phyloP scores from a whole-genome alignment of 2,888 invertebrate species.

The Mylabris sibirica region DNA sequence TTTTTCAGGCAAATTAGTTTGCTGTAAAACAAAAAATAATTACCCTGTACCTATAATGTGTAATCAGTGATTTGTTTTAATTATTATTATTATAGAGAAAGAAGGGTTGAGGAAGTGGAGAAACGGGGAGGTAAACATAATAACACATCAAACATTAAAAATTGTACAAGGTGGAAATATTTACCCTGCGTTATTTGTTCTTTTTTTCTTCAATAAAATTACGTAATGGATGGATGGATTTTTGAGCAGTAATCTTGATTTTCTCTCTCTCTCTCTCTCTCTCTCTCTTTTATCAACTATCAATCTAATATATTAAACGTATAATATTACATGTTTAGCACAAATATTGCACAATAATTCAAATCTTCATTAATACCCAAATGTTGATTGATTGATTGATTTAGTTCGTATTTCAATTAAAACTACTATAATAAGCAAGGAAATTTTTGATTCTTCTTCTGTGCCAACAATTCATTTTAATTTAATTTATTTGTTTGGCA shows the following conservation, averaged over 20 bases:
- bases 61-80: background rate
- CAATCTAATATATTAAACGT: constrained; percentile 22
- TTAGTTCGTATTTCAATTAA: background rate
- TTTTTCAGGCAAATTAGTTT: background rate
- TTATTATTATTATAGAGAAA: background rate
- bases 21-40: background rate
- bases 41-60: constrained; percentile 2
- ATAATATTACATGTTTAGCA: constrained; percentile 15
- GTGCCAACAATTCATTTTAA: constrained; percentile 5
- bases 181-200: constrained; percentile 58
- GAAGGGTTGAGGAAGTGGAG: background rate
- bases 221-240: constrained; percentile 34
- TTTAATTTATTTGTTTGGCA: background rate
- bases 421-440: background rate
- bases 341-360: constrained; percentile 12
- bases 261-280: background rate
- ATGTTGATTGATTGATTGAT: constrained; percentile 4
- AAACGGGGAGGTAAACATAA: background rate
- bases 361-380: constrained; percentile 2
- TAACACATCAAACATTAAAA: constrained; percentile 11
- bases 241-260: constrained; percentile 57
- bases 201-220: constrained; percentile 56
- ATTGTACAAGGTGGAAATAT: constrained; percentile 31
- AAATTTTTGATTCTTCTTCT: background rate
- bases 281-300: constrained; percentile 7